A percentile compares a stretch with the other conserved stretches of the same genome.
phyloP scores from a whole-genome alignment of 1,140 invertebrate species.

The Solenopsis invicta region DNA sequence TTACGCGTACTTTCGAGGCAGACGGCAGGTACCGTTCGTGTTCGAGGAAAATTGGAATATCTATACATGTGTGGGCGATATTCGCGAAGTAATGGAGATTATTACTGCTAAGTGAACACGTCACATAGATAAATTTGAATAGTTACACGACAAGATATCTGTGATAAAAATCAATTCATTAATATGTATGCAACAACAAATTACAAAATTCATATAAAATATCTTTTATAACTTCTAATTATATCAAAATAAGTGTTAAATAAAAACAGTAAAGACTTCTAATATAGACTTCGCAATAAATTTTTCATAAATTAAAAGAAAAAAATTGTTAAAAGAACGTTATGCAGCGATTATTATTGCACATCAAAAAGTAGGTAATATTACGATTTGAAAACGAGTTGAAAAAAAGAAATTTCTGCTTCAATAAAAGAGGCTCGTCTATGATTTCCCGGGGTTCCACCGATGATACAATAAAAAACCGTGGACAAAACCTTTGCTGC shows the following conservation, averaged over 20 bases:
- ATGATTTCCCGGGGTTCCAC: slow-evolving; percentile 12
- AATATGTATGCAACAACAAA: background rate
- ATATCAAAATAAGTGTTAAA: background rate
- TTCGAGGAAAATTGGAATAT: slow-evolving; percentile 74
- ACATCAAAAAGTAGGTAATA: background rate
- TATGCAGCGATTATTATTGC: background rate
- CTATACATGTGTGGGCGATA: slow-evolving; percentile 62
- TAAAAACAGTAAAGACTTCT: background rate
- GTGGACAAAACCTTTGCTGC: slow-evolving; percentile 80
- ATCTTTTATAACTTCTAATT: background rate
- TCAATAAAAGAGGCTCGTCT: slow-evolving; percentile 15
- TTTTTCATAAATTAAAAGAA: background rate
- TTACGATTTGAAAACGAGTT: background rate
- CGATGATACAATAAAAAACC: slow-evolving; percentile 65
- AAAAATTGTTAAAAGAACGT: background rate
- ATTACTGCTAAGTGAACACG: slow-evolving; percentile 60
- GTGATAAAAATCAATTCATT: slow-evolving; percentile 3
- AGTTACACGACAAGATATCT: slow-evolving; percentile 8
- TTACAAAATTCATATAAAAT: background rate
- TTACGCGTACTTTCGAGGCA: slow-evolving; percentile 21
- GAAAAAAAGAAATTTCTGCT: background rate
- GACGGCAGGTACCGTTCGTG: slow-evolving; percentile 66
- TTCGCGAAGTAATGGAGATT: slow-evolving; percentile 62
- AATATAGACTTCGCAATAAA: background rate
- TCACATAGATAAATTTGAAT: slow-evolving; percentile 75